Base-by-base conservation (phyloP, 1,140 invertebrate species). In the Euwallacea fornicatus region DNA sequence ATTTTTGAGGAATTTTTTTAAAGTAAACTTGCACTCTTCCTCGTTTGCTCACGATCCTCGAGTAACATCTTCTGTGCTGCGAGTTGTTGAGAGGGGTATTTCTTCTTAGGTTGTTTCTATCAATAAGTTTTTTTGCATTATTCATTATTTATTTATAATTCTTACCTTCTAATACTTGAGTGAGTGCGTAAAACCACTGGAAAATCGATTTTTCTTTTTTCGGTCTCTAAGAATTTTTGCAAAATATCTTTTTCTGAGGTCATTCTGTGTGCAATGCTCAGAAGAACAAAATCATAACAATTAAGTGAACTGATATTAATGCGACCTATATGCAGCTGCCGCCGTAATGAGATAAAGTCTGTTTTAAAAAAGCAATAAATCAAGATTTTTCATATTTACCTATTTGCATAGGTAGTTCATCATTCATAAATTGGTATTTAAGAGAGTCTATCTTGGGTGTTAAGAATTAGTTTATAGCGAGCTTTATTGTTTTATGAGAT, bases 1-100 rank as follows among this genome's bases (percentile, higher is more conserved):
- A 73, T 60, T 76, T 76, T 11, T 76, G 56, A 9, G 75, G 71
- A 50, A 76, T 73, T 69, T 68, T 73, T 54, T 62, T 71, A 42
- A 76, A 67, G 44, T 71, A 73, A 7, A 76, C 44, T 21, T 62
- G 70, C 7, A 75, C 16, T 43, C 73, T 63, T 2, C 75, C 75
- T 46, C 72, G 13, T 66, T 76, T 76, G 13, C 59, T 73, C 55
- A 76, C 67, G n/a, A 74, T 13, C 55, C 75, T 66, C 46, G 59
- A 41, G 47, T 71, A 62, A 15, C 13, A 44, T 21, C 68, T 62
- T 10, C 58, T 15, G 55, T 59, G 60, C 0, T 66, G 13, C 21
- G 69, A 60, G 3, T 9, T 8, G 46, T 16, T 10, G 9, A 71
- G 16, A n/a, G 69, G 55, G 11, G 42, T 62, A 43, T 71, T 71